A percentile compares a stretch with the other conserved stretches of the same genome.
phyloP scores from a whole-genome alignment of 2,888 invertebrate species.

The Thymelicus acteon region DNA sequence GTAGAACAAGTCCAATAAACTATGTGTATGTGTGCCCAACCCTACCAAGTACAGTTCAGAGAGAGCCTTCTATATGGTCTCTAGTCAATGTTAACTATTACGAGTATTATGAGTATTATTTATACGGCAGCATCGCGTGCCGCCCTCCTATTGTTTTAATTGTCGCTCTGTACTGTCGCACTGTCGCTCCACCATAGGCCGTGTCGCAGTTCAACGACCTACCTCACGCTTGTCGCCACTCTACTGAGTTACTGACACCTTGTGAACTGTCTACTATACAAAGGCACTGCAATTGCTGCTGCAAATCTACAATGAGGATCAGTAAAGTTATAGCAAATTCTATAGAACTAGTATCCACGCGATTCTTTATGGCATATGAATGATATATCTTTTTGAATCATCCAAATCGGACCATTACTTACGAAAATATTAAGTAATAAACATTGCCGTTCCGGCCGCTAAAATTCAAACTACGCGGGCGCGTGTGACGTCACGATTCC shows the following conservation, averaged over 20 bases:
- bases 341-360: too few species aligned
- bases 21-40: too few species aligned
- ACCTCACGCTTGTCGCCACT: slow-evolving; percentile 3
- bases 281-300: not conserved
- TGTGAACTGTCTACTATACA: not conserved
- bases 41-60: not conserved
- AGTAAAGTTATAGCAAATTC: too few species aligned
- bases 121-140: slow-evolving; percentile 16
- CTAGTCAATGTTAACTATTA: slow-evolving; percentile 2
- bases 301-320: slow-evolving; percentile 10
- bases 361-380: too few species aligned
- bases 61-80: not conserved
- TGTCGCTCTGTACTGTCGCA: slow-evolving; percentile 19
- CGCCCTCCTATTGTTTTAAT: slow-evolving; percentile 29
- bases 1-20: too few species aligned
- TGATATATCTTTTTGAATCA: too few species aligned
- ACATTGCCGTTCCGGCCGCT: too few species aligned
- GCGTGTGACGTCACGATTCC: too few species aligned
- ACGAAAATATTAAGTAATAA: too few species aligned
- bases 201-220: slow-evolving; percentile 27
- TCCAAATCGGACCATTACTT: too few species aligned
- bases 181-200: slow-evolving; percentile 16
- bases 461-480: too few species aligned
- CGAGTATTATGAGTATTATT: too few species aligned
- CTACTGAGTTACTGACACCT: slow-evolving; percentile 13